These are phyloP conservation scores for Aphis gossypii DNA, from an alignment of 1,140 invertebrate species.

Conservation along the genomic window DNA sequence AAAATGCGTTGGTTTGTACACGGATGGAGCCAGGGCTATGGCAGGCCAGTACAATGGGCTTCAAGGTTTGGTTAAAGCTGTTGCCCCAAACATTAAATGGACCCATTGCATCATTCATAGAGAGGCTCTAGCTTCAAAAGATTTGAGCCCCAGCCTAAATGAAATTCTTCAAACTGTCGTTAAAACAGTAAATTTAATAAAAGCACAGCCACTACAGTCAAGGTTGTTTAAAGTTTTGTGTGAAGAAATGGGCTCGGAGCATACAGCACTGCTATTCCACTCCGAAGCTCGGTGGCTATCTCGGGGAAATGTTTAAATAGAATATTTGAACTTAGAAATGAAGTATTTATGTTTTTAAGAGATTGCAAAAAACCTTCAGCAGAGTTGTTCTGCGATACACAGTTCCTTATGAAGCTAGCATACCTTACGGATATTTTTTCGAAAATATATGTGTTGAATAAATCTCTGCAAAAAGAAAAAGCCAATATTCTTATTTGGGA, in stretches of 20 bases:
- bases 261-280: slow-evolving; percentile 13
- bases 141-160: too few species aligned
- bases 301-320: neutral
- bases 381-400: neutral
- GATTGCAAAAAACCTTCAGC: slow-evolving; percentile 25
- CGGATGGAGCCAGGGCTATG: neutral
- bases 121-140: too few species aligned
- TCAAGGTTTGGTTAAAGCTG: too few species aligned
- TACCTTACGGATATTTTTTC: slow-evolving; percentile 29
- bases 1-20: too few species aligned
- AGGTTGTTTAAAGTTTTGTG: slow-evolving; percentile 36
- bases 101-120: too few species aligned
- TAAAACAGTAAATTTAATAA: slow-evolving; percentile 30
- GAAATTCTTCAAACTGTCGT: slow-evolving; percentile 8
- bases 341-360: slow-evolving; percentile 28
- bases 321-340: slow-evolving; percentile 5
- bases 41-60: too few species aligned
- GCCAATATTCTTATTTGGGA: slow-evolving; percentile 24
- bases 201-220: slow-evolving; percentile 16
- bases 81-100: too few species aligned
- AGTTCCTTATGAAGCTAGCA: slow-evolving; percentile 9
- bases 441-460: slow-evolving; percentile 1
- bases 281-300: slow-evolving; percentile 11
- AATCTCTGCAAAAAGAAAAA: slow-evolving; percentile 12
- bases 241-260: slow-evolving; percentile 25